Percentiles rank a stretch among this genome's conserved stretches.
Conservation (phyloP, 2,797 vertebrate genomes). For the Acanthornis magna region DNA sequence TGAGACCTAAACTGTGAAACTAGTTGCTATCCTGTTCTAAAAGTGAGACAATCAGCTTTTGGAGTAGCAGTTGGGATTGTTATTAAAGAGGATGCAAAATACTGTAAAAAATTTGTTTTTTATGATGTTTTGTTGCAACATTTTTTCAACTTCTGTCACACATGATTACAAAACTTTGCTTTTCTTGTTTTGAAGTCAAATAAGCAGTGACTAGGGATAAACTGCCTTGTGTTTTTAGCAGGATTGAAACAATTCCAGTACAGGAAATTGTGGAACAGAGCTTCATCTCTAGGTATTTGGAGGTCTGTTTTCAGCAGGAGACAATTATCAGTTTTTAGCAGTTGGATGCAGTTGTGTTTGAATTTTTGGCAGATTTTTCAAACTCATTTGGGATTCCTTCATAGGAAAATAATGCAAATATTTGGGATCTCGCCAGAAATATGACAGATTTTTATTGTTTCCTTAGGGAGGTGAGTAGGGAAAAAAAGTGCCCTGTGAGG, state of each 20-base stretch:
- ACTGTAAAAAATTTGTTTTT: background rate
- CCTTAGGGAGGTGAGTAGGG: background rate
- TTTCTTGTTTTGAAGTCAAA: background rate
- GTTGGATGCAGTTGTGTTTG: background rate
- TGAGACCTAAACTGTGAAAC: background rate
- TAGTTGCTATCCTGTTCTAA: background rate
- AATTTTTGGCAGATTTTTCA: background rate
- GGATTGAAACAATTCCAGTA: background rate
- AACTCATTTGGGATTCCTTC: background rate
- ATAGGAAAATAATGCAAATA: background rate
- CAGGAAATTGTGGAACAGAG: background rate
- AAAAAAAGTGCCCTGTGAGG: background rate
- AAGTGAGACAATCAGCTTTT: background rate
- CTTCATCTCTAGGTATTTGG: background rate
- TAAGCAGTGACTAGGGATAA: background rate
- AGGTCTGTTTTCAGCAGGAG: background rate
- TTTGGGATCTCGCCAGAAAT: background rate
- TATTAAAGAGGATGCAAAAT: background rate
- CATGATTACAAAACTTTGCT: background rate
- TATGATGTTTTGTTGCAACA: background rate
- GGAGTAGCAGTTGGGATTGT: fast-evolving
- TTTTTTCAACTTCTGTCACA: background rate
- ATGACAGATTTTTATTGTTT: background rate
- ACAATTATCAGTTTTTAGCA: background rate
- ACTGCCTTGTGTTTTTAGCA: background rate